phyloP scores from a whole-genome alignment of 2,113 vertebrate species.

The Pitta sordida region DNA sequence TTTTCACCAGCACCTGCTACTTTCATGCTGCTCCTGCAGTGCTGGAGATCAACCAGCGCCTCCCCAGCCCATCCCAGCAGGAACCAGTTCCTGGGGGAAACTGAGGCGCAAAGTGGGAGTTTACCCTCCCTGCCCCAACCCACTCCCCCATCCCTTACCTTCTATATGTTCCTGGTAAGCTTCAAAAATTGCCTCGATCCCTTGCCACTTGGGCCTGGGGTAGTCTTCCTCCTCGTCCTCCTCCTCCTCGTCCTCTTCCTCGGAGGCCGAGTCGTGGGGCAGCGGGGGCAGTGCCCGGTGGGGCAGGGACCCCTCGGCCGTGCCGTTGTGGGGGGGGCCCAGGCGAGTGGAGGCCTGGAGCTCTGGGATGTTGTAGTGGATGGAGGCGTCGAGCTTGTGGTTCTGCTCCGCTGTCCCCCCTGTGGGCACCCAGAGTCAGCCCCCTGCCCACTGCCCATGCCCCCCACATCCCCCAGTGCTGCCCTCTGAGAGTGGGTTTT shows the following conservation, averaged over 20 bases:
- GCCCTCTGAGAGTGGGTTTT: background rate
- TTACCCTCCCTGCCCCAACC: background rate
- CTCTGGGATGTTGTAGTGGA: conserved; percentile 98
- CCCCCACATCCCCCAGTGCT: no score
- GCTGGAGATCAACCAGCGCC: background rate
- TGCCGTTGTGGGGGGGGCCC: conserved; percentile 84
- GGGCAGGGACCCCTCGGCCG: conserved; percentile 70
- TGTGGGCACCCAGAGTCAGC: conserved; percentile 30
- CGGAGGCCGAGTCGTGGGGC: conserved; percentile 80
- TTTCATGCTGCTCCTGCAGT: background rate
- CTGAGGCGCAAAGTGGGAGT: fast-evolving
- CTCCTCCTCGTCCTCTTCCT: conserved; percentile 74
- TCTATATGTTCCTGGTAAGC: conserved; percentile 97
- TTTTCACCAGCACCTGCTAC: background rate
- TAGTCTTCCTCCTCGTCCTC: conserved; percentile 73
- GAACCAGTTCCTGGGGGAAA: background rate
- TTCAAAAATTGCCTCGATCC: conserved; percentile 95
- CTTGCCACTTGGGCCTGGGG: conserved; percentile 87
- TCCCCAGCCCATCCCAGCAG: background rate
- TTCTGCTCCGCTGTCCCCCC: conserved; percentile 84
- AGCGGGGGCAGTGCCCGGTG: conserved; percentile 65
- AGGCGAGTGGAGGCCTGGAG: conserved; percentile 78
- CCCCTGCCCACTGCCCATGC: fast-evolving
- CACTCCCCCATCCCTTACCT: conserved; percentile 66
- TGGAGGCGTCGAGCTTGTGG: conserved; percentile 86